Conservation (phyloP, 2,113 vertebrate genomes). For the Mystacornis crossleyi region DNA sequence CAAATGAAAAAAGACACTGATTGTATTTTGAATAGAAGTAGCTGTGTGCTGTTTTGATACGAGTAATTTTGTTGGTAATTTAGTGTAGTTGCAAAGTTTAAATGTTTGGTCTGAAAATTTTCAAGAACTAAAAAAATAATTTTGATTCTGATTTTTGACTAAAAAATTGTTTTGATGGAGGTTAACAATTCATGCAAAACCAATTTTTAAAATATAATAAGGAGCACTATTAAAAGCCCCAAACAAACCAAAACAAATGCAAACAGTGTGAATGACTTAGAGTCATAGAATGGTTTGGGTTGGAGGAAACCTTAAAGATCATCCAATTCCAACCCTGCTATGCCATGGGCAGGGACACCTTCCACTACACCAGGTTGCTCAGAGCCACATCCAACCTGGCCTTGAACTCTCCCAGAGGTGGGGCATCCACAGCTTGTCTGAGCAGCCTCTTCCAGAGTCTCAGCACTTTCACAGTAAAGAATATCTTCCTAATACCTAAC, state of each 20-base stretch:
- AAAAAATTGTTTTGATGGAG: neutral
- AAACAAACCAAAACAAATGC: neutral
- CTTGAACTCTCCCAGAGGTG: neutral
- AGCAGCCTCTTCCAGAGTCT: neutral
- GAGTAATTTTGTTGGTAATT: neutral
- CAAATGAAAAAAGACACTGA: neutral
- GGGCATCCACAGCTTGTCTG: fast-evolving
- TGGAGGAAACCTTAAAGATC: neutral
- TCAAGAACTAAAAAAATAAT: neutral
- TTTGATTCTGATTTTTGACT: no score
- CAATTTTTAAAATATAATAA: neutral
- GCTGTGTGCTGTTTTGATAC: neutral
- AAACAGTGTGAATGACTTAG: neutral
- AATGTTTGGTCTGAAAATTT: neutral
- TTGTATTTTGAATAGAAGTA: neutral
- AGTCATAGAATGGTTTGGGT: neutral
- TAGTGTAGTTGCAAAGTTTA: neutral
- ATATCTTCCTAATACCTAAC: neutral
- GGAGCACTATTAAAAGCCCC: neutral
- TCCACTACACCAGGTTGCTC: neutral
- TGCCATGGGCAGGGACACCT: neutral
- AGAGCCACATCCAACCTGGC: neutral
- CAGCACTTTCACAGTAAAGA: neutral
- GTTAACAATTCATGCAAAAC: neutral
- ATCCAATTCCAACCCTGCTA: neutral